Evolutionary conservation across 92 coral and sea anemone genomes (phyloP).

Genomic region (Bergia sp.): DNA sequence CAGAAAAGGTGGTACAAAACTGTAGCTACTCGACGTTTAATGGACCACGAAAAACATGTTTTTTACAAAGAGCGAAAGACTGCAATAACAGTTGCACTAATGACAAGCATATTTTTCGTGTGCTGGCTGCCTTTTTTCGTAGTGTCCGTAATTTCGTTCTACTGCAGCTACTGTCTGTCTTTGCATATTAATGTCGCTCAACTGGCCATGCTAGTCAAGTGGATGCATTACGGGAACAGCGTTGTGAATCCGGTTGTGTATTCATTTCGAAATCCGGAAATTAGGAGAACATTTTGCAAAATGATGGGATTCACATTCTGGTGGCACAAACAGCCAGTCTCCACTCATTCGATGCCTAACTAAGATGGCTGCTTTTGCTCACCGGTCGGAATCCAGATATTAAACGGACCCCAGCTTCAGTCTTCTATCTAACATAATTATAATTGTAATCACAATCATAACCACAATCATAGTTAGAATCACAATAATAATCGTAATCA

Average conservation of each 20-base stretch:
- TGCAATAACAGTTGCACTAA: conserved; percentile 36
- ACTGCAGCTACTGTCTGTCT: conserved; percentile 30
- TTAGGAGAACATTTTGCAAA: conserved; percentile 28
- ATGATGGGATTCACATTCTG: neutral
- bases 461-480: neutral
- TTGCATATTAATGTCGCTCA: conserved; percentile 13
- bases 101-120: conserved; percentile 35
- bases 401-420: neutral
- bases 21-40: neutral
- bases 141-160: conserved; percentile 38
- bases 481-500: too few species aligned
- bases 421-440: too few species aligned
- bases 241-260: conserved; percentile 35
- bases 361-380: neutral
- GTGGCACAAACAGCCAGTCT: neutral
- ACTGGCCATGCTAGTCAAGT: conserved; percentile 34
- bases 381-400: neutral
- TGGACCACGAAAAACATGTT: neutral
- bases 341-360: neutral
- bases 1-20: neutral
- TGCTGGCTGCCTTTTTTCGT: conserved; percentile 45
- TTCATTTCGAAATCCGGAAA: conserved; percentile 41
- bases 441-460: neutral
- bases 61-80: conserved; percentile 29
- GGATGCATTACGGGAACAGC: conserved; percentile 44